Conservation (phyloP, 2,797 vertebrate species). For the Enteromius unitaeniatus region DNA sequence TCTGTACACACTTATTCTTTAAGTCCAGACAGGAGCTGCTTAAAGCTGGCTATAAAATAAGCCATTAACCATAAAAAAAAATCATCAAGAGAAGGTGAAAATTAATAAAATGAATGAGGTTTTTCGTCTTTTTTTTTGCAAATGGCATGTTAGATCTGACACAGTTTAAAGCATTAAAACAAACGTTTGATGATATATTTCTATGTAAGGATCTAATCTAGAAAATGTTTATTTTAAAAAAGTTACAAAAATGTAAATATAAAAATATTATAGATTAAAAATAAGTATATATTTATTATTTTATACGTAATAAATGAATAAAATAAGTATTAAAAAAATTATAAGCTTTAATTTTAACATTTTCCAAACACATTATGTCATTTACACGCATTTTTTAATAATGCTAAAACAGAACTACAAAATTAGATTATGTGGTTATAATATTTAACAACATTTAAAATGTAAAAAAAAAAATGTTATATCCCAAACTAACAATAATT, state of each 20-base stretch:
- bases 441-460: background rate
- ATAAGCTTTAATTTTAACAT: background rate
- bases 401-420: too few relatives aligned
- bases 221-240: background rate
- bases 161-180: background rate
- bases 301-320: background rate
- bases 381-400: background rate
- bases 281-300: background rate
- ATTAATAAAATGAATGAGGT: background rate
- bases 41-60: background rate
- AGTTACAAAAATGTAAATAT: background rate
- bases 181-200: background rate
- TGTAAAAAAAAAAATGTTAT: background rate
- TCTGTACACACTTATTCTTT: background rate
- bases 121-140: background rate
- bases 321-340: background rate
- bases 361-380: background rate
- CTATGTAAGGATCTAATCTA: background rate
- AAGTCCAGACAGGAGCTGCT: constrained; percentile 1
- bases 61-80: background rate
- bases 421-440: too few relatives aligned
- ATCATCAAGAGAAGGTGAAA: background rate
- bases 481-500: constrained; percentile 1
- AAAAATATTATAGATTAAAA: background rate
- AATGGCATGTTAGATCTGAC: background rate